A percentile compares a stretch with the other conserved stretches of the same genome.
Conservation (phyloP, 2,888 invertebrate genomes). For the Plusia festucae region DNA sequence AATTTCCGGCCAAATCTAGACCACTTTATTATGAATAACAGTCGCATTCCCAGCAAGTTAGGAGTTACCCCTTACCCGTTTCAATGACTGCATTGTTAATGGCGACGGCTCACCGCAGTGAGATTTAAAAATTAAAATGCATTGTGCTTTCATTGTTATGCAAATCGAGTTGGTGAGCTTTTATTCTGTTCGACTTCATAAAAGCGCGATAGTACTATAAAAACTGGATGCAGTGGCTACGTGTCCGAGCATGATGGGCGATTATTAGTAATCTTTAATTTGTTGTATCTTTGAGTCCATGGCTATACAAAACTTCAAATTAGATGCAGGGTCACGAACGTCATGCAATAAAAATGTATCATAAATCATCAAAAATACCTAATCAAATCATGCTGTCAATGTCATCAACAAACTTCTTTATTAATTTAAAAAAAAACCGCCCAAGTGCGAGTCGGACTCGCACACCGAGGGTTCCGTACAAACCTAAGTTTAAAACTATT, state of each 20-base stretch:
- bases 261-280: conserved; percentile 53
- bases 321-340: conserved; percentile 65
- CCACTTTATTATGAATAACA: conserved; percentile 73
- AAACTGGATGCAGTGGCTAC: conserved; percentile 45
- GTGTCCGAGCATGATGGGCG: conserved; percentile 58
- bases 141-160: conserved; percentile 69
- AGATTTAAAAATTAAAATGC: conserved; percentile 74
- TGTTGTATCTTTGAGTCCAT: conserved; percentile 38
- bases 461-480: too few relatives aligned
- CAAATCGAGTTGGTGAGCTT: conserved; percentile 65
- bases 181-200: conserved; percentile 56
- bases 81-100: conserved; percentile 70
- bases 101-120: conserved; percentile 52
- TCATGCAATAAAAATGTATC: conserved; percentile 22
- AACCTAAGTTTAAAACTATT: too few relatives aligned
- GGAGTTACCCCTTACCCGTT: conserved; percentile 62
- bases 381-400: conserved; percentile 19
- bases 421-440: conserved; percentile 23
- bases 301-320: conserved; percentile 38
- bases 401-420: conserved; percentile 19
- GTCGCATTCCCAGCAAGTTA: conserved; percentile 62
- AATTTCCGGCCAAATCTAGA: conserved; percentile 77
- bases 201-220: conserved; percentile 44
- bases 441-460: too few relatives aligned
- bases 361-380: conserved; percentile 16